These are phyloP conservation scores for Papilio helenus DNA, from an alignment of 1,140 invertebrate genomes.

Conservation along the genomic window DNA sequence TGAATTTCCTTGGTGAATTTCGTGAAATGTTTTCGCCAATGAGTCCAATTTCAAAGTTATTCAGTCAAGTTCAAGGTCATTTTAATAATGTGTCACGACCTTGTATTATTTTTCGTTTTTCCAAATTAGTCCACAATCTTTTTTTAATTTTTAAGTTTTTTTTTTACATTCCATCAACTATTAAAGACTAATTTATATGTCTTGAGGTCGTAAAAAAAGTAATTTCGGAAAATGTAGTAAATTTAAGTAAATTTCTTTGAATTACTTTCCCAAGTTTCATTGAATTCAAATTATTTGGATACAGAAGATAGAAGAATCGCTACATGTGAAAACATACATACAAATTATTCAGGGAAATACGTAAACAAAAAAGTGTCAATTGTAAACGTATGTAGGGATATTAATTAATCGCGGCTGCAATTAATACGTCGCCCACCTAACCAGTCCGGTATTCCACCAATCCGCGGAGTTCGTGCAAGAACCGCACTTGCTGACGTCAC, in stretches of 20 bases:
- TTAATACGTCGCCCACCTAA: slow-evolving; percentile 24
- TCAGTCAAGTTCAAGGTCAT: not conserved
- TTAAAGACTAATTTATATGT: too few species aligned
- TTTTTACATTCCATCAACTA: too few species aligned
- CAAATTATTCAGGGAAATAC: not conserved
- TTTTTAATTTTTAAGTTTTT: too few species aligned
- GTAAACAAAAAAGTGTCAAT: not conserved
- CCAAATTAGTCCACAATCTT: too few species aligned
- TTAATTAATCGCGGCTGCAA: slow-evolving; percentile 3
- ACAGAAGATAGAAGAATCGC: not conserved
- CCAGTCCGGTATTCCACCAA: slow-evolving; percentile 38
- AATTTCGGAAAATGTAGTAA: too few species aligned
- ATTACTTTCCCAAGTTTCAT: too few species aligned
- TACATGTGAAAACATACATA: not conserved
- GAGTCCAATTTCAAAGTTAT: not conserved
- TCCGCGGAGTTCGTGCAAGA: slow-evolving; percentile 22
- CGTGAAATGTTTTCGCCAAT: not conserved
- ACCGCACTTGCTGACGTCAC: slow-evolving; percentile 36
- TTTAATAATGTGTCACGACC: not conserved
- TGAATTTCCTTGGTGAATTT: not conserved
- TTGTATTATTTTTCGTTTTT: not conserved
- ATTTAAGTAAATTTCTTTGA: too few species aligned
- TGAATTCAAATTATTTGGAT: not conserved
- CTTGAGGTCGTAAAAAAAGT: too few species aligned
- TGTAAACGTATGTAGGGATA: not conserved